Evolutionary conservation across 1,140 invertebrate species (phyloP).

Genomic region (Zaprionus lachaisei): DNA sequence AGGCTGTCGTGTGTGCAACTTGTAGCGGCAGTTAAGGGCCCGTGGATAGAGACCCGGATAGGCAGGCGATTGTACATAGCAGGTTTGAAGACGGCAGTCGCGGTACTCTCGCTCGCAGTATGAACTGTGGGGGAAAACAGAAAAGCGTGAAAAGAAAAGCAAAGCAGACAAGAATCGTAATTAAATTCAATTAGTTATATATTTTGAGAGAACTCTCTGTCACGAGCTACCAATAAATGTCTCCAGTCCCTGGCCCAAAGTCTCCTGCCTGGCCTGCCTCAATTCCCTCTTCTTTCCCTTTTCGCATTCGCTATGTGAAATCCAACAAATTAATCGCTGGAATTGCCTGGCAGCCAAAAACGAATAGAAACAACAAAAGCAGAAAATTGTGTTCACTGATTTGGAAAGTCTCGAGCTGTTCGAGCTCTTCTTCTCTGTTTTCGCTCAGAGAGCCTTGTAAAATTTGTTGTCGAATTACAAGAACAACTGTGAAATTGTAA

Average conservation of each 20-base stretch:
- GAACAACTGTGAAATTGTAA: conserved; percentile 51
- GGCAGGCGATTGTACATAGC: conserved; percentile 96
- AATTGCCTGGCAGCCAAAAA: conserved; percentile 47
- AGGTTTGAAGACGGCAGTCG: conserved; percentile 94
- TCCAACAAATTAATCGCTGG: conserved; percentile 59
- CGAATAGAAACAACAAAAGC: conserved; percentile 65
- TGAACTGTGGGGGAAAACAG: conserved; percentile 86
- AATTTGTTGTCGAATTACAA: conserved; percentile 69
- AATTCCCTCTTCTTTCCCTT: neutral
- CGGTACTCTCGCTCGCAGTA: conserved; percentile 94
- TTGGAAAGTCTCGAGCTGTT: conserved; percentile 63
- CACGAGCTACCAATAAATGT: conserved; percentile 55
- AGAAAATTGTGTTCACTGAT: conserved; percentile 82
- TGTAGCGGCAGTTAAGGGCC: conserved; percentile 94
- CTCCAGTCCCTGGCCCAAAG: conserved; percentile 14
- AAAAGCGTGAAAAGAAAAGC: neutral
- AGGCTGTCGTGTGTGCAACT: conserved; percentile 93
- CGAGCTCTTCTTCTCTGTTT: neutral
- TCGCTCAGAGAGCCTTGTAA: conserved; percentile 48
- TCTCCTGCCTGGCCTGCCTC: neutral
- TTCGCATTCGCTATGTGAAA: conserved; percentile 25
- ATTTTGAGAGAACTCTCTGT: conserved; percentile 33
- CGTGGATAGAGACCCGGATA: conserved; percentile 96
- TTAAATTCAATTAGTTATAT: conserved; percentile 71
- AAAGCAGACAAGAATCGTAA: conserved; percentile 57